These are phyloP conservation scores for Liposcelis brunnea DNA, from an alignment of 2,888 invertebrate species.

Conservation along the genomic window DNA sequence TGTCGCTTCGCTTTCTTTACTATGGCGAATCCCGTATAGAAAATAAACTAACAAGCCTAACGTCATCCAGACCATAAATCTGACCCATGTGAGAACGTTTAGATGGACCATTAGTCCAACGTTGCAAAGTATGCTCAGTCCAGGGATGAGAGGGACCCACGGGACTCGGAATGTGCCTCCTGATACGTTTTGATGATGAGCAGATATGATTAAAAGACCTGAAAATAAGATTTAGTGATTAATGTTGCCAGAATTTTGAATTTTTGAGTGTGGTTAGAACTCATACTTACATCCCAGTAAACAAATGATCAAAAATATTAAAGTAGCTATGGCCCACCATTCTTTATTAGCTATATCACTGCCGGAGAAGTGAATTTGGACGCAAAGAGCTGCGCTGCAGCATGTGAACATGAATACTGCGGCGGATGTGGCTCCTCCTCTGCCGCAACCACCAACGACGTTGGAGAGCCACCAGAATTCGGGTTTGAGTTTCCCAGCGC, in stretches of 20 bases:
- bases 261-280: not conserved
- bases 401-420: slow-evolving; percentile 53
- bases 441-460: slow-evolving; percentile 51
- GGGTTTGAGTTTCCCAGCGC: slow-evolving; percentile 54
- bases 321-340: slow-evolving; percentile 52
- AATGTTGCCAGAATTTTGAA: slow-evolving; percentile 6
- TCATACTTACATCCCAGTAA: slow-evolving; percentile 42
- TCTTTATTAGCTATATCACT: slow-evolving; percentile 32
- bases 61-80: slow-evolving; percentile 75
- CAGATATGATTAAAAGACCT: slow-evolving; percentile 57
- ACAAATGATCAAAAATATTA: slow-evolving; percentile 40
- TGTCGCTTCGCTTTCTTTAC: slow-evolving; percentile 53
- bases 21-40: slow-evolving; percentile 70
- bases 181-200: slow-evolving; percentile 55
- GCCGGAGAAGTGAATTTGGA: slow-evolving; percentile 38
- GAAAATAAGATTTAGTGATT: slow-evolving; percentile 12
- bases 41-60: slow-evolving; percentile 66
- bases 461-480: slow-evolving; percentile 59
- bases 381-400: slow-evolving; percentile 48
- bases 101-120: slow-evolving; percentile 69
- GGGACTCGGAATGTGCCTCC: slow-evolving; percentile 63
- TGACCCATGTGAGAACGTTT: slow-evolving; percentile 62
- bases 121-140: slow-evolving; percentile 62
- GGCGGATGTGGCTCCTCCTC: slow-evolving; percentile 54
- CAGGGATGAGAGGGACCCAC: slow-evolving; percentile 60